A percentile compares a stretch with the other conserved stretches of the same genome.
Conservation (phyloP, 2,113 vertebrate genomes). For the Numida meleagris region DNA sequence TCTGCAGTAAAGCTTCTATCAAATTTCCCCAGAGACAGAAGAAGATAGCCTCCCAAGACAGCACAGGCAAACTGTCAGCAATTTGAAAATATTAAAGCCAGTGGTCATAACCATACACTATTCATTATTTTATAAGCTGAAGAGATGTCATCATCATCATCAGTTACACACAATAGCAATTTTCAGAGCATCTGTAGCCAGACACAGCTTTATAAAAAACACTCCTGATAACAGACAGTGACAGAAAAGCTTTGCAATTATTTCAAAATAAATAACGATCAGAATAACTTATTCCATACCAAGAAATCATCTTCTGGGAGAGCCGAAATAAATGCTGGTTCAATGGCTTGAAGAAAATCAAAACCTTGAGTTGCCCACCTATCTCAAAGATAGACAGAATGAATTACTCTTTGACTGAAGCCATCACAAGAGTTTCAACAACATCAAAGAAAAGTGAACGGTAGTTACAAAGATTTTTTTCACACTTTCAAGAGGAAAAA, state of each 20-base stretch:
- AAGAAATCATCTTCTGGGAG: slow-evolving; percentile 98
- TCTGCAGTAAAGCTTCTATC: neutral
- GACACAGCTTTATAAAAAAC: neutral
- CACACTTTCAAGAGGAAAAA: neutral
- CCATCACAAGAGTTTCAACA: neutral
- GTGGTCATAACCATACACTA: neutral
- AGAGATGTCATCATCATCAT: neutral
- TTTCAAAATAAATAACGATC: neutral
- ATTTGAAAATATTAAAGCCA: neutral
- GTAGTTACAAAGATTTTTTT: neutral
- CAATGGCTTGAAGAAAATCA: slow-evolving; percentile 98
- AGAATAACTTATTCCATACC: slow-evolving; percentile 78
- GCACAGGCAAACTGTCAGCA: neutral
- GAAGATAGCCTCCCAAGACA: neutral
- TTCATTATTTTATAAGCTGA: neutral
- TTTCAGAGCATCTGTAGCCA: neutral
- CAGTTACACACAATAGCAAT: neutral
- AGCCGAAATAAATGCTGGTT: slow-evolving; percentile 96
- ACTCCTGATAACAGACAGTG: neutral
- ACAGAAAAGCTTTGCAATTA: neutral
- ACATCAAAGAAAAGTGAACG: neutral
- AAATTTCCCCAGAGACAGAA: neutral
- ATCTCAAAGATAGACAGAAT: slow-evolving; percentile 21
- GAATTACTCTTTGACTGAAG: neutral
- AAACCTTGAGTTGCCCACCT: slow-evolving; percentile 99